phyloP scores from a whole-genome alignment of 2,113 vertebrate species.

The Equus przewalskii region DNA sequence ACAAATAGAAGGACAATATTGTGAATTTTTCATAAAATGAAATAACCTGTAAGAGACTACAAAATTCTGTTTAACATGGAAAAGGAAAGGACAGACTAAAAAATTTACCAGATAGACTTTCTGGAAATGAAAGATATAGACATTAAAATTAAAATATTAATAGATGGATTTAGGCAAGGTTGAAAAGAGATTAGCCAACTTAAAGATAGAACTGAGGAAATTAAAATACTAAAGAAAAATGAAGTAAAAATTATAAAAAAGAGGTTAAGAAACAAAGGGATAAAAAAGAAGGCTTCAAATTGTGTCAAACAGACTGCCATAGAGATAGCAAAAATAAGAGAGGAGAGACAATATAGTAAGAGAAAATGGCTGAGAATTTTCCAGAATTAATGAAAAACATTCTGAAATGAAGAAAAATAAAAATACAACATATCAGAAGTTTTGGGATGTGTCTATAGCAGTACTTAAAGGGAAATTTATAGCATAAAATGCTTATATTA shows the following conservation, averaged over 20 bases:
- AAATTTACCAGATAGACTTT: neutral
- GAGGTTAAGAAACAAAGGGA: neutral
- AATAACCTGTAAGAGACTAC: neutral
- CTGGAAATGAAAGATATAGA: constrained; percentile 9
- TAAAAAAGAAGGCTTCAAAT: neutral
- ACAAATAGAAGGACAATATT: neutral
- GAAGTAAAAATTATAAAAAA: neutral
- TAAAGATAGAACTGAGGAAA: neutral
- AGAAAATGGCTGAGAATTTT: neutral
- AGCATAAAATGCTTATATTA: neutral
- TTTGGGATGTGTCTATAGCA: neutral
- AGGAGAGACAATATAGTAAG: neutral
- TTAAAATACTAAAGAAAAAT: neutral
- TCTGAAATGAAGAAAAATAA: neutral
- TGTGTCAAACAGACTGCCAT: neutral
- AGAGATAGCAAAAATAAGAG: neutral
- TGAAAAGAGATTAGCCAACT: neutral
- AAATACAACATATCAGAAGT: neutral
- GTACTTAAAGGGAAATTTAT: neutral
- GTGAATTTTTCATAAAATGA: neutral
- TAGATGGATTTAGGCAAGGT: neutral
- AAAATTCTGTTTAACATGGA: neutral
- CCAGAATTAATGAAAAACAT: neutral
- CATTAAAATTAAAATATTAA: constrained; percentile 3
- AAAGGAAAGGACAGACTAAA: neutral